Conservation (phyloP, 2,797 vertebrate genomes). For the Hemitrygon akajei region DNA sequence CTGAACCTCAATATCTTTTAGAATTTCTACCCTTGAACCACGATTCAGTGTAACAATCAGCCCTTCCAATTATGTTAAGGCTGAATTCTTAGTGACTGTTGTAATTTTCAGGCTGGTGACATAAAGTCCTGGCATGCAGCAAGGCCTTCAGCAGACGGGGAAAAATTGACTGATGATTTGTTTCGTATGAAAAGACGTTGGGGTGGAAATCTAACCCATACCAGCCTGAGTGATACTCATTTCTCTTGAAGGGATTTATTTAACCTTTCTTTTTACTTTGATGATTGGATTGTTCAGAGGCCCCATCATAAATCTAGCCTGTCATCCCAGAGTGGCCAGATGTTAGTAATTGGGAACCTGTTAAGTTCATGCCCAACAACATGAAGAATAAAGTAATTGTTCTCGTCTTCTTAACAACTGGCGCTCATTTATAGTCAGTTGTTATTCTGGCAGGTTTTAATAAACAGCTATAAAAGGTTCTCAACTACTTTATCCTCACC, state of each 20-base stretch:
- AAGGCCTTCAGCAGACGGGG: background rate
- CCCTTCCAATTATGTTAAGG: background rate
- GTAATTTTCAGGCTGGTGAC: background rate
- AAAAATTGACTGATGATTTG: no score
- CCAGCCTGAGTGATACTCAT: background rate
- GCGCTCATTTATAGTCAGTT: background rate
- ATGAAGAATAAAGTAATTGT: conserved; percentile 16
- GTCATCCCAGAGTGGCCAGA: background rate
- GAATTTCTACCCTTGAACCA: no score
- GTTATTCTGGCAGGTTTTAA: background rate
- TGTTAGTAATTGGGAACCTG: conserved; percentile 25
- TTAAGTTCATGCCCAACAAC: background rate
- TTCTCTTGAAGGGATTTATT: conserved; percentile 8
- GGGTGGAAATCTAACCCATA: background rate
- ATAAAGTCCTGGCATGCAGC: no score
- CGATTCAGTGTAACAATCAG: background rate
- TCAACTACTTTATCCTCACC: background rate
- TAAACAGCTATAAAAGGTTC: background rate
- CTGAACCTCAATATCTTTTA: no score
- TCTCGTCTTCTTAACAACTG: background rate
- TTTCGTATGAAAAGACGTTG: background rate
- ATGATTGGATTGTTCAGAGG: background rate
- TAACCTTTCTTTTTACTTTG: conserved; percentile 8
- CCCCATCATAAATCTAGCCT: conserved; percentile 1
- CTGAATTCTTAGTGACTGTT: background rate